phyloP scores from a whole-genome alignment of 2,113 vertebrate species.

The Psilopsiagon aymara region DNA sequence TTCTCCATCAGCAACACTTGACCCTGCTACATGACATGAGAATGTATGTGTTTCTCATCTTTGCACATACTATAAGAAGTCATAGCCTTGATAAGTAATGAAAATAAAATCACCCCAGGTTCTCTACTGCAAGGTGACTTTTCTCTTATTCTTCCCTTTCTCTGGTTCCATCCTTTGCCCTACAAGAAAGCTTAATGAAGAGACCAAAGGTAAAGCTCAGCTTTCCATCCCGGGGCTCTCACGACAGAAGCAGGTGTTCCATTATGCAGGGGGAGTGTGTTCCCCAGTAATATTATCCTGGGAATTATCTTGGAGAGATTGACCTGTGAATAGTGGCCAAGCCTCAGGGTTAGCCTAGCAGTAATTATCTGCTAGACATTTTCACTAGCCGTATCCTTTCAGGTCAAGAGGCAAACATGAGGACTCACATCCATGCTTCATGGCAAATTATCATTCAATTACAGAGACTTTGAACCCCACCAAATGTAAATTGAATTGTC shows the following conservation, averaged over 20 bases:
- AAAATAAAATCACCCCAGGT: background rate
- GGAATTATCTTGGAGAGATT: slow-evolving; percentile 79
- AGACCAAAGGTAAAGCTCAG: background rate
- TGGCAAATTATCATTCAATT: slow-evolving; percentile 54
- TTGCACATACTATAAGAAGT: background rate
- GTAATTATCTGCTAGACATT: slow-evolving; percentile 75
- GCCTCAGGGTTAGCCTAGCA: slow-evolving; percentile 74
- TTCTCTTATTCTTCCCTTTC: background rate
- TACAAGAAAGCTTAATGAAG: background rate
- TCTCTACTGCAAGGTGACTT: background rate
- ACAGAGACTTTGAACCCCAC: background rate
- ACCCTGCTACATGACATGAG: background rate
- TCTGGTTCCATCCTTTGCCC: background rate
- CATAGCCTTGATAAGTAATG: background rate
- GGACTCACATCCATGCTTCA: background rate
- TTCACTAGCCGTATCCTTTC: slow-evolving; percentile 68
- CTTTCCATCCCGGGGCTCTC: background rate
- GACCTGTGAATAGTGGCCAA: slow-evolving; percentile 81
- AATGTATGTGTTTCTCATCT: background rate
- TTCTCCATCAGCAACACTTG: background rate
- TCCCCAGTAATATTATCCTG: slow-evolving; percentile 69
- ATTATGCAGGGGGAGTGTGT: slow-evolving; percentile 62
- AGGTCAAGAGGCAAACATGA: slow-evolving; percentile 65
- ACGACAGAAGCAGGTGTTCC: background rate
- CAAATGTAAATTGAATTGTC: slow-evolving; percentile 36